Evolutionary conservation across 2,888 invertebrate genomes (phyloP).

Genomic region (Lagria hirta): DNA sequence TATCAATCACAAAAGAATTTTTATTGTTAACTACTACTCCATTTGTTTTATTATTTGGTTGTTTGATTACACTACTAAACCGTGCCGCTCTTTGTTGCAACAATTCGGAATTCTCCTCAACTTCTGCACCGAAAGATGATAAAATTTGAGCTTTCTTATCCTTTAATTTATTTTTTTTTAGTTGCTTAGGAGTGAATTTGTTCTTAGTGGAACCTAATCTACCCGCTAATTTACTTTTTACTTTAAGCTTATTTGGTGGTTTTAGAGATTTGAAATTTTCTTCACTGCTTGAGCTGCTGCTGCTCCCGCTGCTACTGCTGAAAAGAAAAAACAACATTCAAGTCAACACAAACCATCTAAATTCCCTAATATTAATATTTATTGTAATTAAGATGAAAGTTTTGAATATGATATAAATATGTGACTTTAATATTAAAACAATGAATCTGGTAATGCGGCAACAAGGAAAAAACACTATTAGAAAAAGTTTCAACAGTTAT

Average conservation of each 20-base stretch:
- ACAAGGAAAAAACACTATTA: no score
- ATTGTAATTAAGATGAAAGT: no score
- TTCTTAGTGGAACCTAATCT: constrained; percentile 58
- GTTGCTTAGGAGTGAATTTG: constrained; percentile 52
- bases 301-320: constrained; percentile 47
- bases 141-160: constrained; percentile 65
- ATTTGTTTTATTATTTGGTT: constrained; percentile 11
- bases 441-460: no score
- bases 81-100: constrained; percentile 88
- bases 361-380: no score
- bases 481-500: no score
- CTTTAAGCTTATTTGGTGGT: constrained; percentile 49
- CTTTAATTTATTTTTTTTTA: constrained; percentile 59
- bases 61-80: constrained; percentile 61
- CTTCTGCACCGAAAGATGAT: constrained; percentile 63
- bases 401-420: no score
- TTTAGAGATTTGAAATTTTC: constrained; percentile 51
- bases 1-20: constrained; percentile 34
- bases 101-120: constrained; percentile 75
- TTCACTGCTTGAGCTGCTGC: constrained; percentile 59
- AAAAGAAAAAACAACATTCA: no score
- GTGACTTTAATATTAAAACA: no score
- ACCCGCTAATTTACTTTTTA: constrained; percentile 60
- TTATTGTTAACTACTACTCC: constrained; percentile 8
- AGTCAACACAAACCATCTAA: no score